Evolutionary conservation across 2,113 vertebrate genomes (phyloP), one percentile per base, ranked within the genome.

Genomic region (Aythya baeri): DNA sequence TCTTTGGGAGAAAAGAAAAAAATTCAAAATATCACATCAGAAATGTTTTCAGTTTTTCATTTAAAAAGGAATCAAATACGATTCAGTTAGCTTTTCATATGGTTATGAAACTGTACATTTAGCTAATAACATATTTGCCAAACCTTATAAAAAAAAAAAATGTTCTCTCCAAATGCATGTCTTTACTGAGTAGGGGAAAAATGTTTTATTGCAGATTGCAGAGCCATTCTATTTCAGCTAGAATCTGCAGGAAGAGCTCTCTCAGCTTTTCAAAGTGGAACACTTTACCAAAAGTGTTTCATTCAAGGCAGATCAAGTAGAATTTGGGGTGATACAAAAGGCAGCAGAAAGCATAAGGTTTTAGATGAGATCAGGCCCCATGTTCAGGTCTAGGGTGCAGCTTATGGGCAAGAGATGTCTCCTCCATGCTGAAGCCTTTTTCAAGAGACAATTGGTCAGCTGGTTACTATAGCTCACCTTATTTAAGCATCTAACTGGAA

Each of bases 311-410:
- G 41, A 52, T 11, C 4, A 65, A 23, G 20, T 57, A 65, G 27
- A 70, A n/a, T 13, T 38, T 36, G 32, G 52, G 31, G 43, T 2
- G 2, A 11, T 0, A 1, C 9, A 34, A 31, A 25, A 11, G 13
- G 16, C 5, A 74, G 31, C 6, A 9, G 32, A 58, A 65, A 70
- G 4, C 18, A 65, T 1, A 2, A 52, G 15, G 7, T 20, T 9
- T 21, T 4, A 22, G 10, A 18, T n/a, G 44, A 49, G 20, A 18
- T n/a, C 23, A 32, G 7, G 5, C 7, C 21, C 21, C 23, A 16
- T 7, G 1, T 38, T 70, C 22, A 57, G 14, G 34, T 41, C 41
- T 27, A 75, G 16, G 5, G 22, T 74, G 46, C 26, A 70, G 11
- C 18, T 84, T 25, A 6, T 36, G 26, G 31, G 27, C 50, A 52